phyloP scores from a whole-genome alignment of 2,797 vertebrate species.

The Tragopan temminckii region DNA sequence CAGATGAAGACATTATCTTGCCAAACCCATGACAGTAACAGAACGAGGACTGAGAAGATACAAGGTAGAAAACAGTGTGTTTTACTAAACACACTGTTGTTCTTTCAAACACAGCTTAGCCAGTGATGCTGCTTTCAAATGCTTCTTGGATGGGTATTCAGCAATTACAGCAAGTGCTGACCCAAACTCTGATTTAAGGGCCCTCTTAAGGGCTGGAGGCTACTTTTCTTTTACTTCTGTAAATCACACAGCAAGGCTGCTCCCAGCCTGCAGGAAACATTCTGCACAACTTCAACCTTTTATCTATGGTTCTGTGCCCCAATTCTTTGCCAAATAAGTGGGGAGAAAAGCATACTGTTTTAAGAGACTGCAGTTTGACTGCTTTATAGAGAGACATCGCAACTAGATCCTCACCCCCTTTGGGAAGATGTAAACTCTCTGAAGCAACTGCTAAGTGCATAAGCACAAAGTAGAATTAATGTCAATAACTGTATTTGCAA shows the following conservation, averaged over 20 bases:
- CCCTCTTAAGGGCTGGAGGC: not conserved
- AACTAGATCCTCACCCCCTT: not conserved
- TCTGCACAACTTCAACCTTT: not conserved
- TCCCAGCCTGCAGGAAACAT: not conserved
- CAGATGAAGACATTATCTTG: not conserved
- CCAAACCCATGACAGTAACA: not conserved
- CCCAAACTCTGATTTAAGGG: not conserved
- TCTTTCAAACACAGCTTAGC: not conserved
- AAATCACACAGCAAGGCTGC: not conserved
- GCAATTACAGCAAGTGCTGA: not conserved
- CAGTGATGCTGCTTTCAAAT: not conserved
- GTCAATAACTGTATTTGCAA: slow-evolving; percentile 11
- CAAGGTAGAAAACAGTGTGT: not conserved
- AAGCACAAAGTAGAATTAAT: not conserved
- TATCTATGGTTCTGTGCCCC: not conserved
- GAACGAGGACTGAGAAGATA: not conserved
- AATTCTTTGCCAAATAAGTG: not conserved
- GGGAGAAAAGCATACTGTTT: not conserved
- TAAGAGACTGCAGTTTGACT: not conserved
- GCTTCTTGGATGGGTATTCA: not conserved
- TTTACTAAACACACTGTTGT: not conserved
- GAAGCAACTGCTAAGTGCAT: not conserved
- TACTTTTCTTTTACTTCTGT: not conserved
- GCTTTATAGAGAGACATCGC: not conserved
- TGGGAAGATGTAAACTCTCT: not conserved